Evolutionary conservation across 23 tunicate genomes (phyloP), one percentile per base, ranked within the genome.

Genomic region (Botrylloides violaceus): DNA sequence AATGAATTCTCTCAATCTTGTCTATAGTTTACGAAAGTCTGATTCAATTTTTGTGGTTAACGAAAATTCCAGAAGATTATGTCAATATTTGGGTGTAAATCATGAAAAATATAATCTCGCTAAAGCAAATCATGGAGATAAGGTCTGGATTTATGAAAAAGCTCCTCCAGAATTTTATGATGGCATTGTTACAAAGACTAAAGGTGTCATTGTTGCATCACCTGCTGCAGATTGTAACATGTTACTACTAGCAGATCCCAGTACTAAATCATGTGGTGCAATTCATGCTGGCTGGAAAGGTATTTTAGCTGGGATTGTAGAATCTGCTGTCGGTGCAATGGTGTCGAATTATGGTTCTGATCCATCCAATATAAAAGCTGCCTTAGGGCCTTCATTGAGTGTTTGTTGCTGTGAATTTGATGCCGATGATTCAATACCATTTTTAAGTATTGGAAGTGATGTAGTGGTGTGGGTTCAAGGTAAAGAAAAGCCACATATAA

Each of bases 221-320:
- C 95, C 95, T 1, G 95, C 87, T 18, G 95, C 95, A 20, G 95
- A 87, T 76, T 87, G 95, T 58, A 87, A 87, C 82, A 87, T 87
- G 76, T 9, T 87, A 15, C 31, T 87, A 35, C 77, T 87, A 34
- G 82, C 79, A 50, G 95, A 87, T 57, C 82, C 86, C 23, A 68
- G 70, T 15, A 63, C 82, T 1, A 64, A 76, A 24, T 61, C 79
- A 38, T 87, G 95, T 70, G 95, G 95, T 6, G 95, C 95, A 33
- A 78, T 84, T 55, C 95, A 87, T 76, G 95, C 95, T 23, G 95
- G 95, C 1, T 87, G 95, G 95, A 87, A 87, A 71, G 95, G 95
- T 15, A 80, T 87, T 70, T 50, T 87, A 50, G 55, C 58, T 6
- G 86, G 86, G 3, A 56, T 80, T 49, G 43, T 87, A 4, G 61